Evolutionary conservation across 2,797 vertebrate genomes (phyloP), one percentile per base, ranked within the genome.

Genomic region (Craterocephalus amniculus): DNA sequence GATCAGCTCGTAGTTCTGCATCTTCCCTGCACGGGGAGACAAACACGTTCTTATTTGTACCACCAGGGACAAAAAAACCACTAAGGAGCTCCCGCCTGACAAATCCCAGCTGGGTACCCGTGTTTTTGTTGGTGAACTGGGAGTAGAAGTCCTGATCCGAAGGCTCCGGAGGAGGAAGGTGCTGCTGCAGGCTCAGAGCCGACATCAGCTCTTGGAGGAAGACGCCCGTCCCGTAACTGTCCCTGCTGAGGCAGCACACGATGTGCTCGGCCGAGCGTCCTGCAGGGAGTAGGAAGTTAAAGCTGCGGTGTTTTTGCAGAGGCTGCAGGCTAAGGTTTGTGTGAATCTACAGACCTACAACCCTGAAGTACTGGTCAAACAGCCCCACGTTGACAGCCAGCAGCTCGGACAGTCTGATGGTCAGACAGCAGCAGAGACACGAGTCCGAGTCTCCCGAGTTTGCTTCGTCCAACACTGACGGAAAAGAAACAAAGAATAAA

Each of bases 1-100:
- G 79, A 99, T 95, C 85, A 99, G 92, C 93, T 99, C 97, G 0
- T 99, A 99, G 91, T 99, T 99, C 79, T 98, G 96, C 96, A 99
- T 96, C 91, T 96, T 98, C 58, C 97, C 98, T 98, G 83, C 61
- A 78, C 68, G 63, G 43, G 81, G 72, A 73, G 72, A 58, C 65
- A 76, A 27, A 66, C 16, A 13, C 29, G 16, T 3, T 22, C 32
- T 26, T 52, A 20, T 63, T 63, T 63, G 32, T 27, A 63, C 14
- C 49, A 52, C 24, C 7, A 20, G 16, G 4, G 2, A 9, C 51
- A 20, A 35, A 20, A n/a, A n/a, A n/a, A n/a, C n/a, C n/a, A n/a
- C n/a, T n/a, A n/a, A n/a, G n/a, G n/a, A n/a, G n/a, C n/a, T n/a
- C 18, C 6, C 18, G 18, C 20, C 16, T 2, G n/a, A 8, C 18